Evolutionary conservation across 2,888 invertebrate genomes (phyloP).

Genomic region (Cataglyphis altisquamis): DNA sequence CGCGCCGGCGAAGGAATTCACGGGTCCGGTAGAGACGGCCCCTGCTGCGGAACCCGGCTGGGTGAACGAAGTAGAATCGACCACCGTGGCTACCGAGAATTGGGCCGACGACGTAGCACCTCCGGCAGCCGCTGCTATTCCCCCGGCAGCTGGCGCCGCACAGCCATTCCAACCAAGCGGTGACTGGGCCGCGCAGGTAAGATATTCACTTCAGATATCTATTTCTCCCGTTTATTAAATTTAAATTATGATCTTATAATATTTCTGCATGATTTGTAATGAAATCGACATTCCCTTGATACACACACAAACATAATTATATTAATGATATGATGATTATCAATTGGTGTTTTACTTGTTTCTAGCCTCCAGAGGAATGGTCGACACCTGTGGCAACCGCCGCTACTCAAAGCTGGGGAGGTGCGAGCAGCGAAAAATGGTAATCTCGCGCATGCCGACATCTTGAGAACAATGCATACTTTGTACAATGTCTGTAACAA

Average conservation of each 20-base stretch:
- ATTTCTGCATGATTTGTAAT: not conserved
- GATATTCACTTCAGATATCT: not conserved
- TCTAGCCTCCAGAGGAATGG: slow-evolving; percentile 86
- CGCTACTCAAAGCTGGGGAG: slow-evolving; percentile 88
- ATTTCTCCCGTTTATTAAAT: not conserved
- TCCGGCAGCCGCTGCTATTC: slow-evolving; percentile 75
- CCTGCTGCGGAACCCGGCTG: slow-evolving; percentile 87
- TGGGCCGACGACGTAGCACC: slow-evolving; percentile 87
- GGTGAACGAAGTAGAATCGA: slow-evolving; percentile 87
- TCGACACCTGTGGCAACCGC: slow-evolving; percentile 85
- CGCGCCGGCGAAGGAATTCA: slow-evolving; percentile 87
- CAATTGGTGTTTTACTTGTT: not conserved
- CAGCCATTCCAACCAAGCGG: slow-evolving; percentile 77
- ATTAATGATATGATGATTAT: not conserved
- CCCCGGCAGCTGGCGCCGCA: slow-evolving; percentile 75
- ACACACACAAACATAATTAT: not conserved
- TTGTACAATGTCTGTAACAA: slow-evolving; percentile 78
- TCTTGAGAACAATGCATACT: slow-evolving; percentile 65
- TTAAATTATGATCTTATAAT: not conserved
- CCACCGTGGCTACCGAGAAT: slow-evolving; percentile 82
- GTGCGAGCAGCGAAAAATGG: slow-evolving; percentile 87
- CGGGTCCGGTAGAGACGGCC: slow-evolving; percentile 82
- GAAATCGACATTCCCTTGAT: too few species aligned
- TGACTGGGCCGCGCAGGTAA: slow-evolving; percentile 86
- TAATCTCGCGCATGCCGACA: slow-evolving; percentile 73